Percentiles rank a stretch among this genome's conserved stretches.
Evolutionary conservation across 2,888 invertebrate genomes (phyloP).

Genomic region (Idaea biselata): DNA sequence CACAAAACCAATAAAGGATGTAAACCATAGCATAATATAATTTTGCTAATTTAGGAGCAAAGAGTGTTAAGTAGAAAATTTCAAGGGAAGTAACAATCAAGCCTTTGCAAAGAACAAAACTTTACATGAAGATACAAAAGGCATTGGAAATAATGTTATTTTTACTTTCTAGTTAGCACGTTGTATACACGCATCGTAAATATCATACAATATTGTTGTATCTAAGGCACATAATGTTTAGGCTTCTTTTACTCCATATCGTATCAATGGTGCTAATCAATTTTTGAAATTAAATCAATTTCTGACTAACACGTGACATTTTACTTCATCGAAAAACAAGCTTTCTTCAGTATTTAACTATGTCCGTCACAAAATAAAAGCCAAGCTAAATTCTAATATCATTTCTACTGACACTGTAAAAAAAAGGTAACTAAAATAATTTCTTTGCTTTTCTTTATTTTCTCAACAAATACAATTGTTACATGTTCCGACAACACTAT

Average conservation of each 20-base stretch:
- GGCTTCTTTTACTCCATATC: constrained; percentile 79
- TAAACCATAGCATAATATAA: constrained; percentile 1
- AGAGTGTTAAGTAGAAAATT: constrained; percentile 37
- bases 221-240: constrained; percentile 82
- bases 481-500: constrained; percentile 51
- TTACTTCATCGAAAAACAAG: neutral
- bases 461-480: constrained; percentile 62
- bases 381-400: constrained; percentile 68
- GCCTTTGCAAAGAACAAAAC: constrained; percentile 67
- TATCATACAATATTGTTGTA: constrained; percentile 82
- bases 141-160: constrained; percentile 73
- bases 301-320: constrained; percentile 28
- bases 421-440: constrained; percentile 31
- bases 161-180: constrained; percentile 80
- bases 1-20: neutral
- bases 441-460: constrained; percentile 44
- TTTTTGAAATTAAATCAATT: constrained; percentile 39
- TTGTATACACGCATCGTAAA: constrained; percentile 81
- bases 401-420: constrained; percentile 59
- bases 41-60: constrained; percentile 9
- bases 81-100: constrained; percentile 54
- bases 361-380: constrained; percentile 35
- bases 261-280: constrained; percentile 75
- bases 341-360: neutral
- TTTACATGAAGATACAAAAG: constrained; percentile 59